These are phyloP conservation scores for Zeuzera pyrina DNA, from an alignment of 2,888 invertebrate genomes.

Conservation along the genomic window DNA sequence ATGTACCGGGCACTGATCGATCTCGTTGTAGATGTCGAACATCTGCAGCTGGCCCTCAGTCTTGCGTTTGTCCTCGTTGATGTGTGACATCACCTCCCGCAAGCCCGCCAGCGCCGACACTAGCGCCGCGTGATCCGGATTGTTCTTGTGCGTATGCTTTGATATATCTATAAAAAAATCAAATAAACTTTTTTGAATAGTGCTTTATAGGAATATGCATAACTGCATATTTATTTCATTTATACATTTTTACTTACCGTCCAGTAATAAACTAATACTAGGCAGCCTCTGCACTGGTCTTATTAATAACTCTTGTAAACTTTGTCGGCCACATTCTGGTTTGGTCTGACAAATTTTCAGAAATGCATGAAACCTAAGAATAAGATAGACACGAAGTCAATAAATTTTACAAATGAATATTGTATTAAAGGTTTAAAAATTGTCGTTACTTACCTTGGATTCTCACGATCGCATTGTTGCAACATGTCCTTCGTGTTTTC, in stretches of 20 bases:
- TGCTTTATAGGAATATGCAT: neutral
- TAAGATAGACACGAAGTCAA: conserved; percentile 1
- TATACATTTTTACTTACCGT: conserved; percentile 74
- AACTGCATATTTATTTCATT: neutral
- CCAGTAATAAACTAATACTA: conserved; percentile 94
- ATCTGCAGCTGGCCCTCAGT: conserved; percentile 96
- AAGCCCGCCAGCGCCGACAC: conserved; percentile 90
- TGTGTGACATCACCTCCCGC: conserved; percentile 95
- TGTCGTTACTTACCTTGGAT: conserved; percentile 82
- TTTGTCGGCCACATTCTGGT: conserved; percentile 97
- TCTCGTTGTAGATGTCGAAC: conserved; percentile 98
- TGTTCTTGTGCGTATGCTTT: conserved; percentile 90
- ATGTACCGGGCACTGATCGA: conserved; percentile 98
- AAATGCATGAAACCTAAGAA: conserved; percentile 91
- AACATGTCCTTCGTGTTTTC: conserved; percentile 97
- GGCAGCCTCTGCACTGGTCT: conserved; percentile 98
- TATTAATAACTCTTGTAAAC: conserved; percentile 95
- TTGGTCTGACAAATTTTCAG: conserved; percentile 95
- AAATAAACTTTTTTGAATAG: neutral
- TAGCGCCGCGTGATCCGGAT: conserved; percentile 89
- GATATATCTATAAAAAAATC: conserved; percentile 81
- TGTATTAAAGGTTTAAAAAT: too few relatives aligned
- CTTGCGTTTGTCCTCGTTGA: conserved; percentile 97
- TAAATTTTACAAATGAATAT: neutral
- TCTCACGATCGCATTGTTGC: conserved; percentile 89